Evolutionary conservation across 2,113 vertebrate genomes (phyloP), one percentile per base, ranked within the genome.

Genomic region (Girardinichthys multiradiatus): DNA sequence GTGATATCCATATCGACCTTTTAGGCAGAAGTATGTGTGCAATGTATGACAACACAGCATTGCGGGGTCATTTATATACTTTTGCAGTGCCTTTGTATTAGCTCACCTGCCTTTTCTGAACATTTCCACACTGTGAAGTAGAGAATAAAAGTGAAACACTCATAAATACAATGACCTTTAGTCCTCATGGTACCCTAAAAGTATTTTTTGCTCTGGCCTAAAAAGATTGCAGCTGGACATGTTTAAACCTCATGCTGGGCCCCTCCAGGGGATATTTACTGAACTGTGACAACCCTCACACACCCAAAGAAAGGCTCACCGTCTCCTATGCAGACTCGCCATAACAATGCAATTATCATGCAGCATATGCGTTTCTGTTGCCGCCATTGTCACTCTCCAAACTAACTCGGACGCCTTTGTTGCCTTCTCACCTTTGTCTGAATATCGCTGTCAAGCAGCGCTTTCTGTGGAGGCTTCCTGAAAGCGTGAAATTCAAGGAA

Each of bases 311-410:
- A 88, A 91, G 24, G 84, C 77, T 76, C 72, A 61, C 65, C 72
- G 73, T 78, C 64, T 29, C 30, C 57, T 58, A 54, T 69, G 74
- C 77, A 77, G 79, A 68, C 77, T 28, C 39, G 64, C 72, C 77
- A 79, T 71, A 80, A 87, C 80, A 88, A 87, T 87, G 82, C 81
- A 82, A 89, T 91, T 88, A 82, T 82, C 76, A 87, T 85, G 75
- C 87, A 67, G 74, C 80, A 73, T 83, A 82, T 86, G 78, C 80
- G 80, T 85, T 91, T 57, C 72, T 71, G 70, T 85, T 68, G 76
- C 75, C 57, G 13, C 85, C 27, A 87, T 92, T 90, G 90, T 87
- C 15, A 35, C 24, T 1, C 42, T 4, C 37, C 63, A 80, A 83
- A 83, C 77, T 76, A 76, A 77, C 82, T 70, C 77, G 37, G 72